A percentile compares a stretch with the other conserved stretches of the same genome.
These are phyloP conservation scores for Mus spretus DNA, from an alignment of 2,797 vertebrate species.

Conservation along the genomic window DNA sequence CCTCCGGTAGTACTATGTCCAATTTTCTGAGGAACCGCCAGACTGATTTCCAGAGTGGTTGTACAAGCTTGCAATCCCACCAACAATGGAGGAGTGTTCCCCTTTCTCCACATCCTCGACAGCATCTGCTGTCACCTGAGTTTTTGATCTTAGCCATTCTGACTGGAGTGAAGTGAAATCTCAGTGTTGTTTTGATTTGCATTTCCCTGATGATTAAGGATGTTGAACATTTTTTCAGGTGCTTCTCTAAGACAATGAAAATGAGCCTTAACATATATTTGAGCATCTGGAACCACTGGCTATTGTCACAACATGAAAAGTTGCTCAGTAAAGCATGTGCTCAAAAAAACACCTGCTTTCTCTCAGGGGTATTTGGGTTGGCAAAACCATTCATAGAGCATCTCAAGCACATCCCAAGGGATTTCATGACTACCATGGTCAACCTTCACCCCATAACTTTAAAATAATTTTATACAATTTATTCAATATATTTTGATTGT, in stretches of 20 bases:
- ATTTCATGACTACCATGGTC: neutral
- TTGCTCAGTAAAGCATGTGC: neutral
- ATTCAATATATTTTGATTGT: neutral
- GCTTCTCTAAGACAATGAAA: neutral
- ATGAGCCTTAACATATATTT: neutral
- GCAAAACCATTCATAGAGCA: neutral
- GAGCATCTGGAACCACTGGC: neutral
- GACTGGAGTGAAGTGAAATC: too few species aligned
- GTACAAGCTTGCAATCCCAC: too few species aligned
- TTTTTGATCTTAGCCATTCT: too few species aligned
- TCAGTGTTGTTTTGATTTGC: too few species aligned
- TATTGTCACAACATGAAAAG: neutral
- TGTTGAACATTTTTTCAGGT: too few species aligned
- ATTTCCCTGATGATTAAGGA: too few species aligned
- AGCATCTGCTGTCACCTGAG: too few species aligned
- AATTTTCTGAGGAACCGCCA: too few species aligned
- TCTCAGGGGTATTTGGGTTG: neutral
- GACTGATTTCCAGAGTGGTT: too few species aligned
- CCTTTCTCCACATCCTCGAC: too few species aligned
- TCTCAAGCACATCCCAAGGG: neutral
- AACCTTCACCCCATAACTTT: neutral
- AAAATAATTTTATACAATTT: neutral
- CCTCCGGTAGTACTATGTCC: too few species aligned
- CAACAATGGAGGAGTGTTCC: too few species aligned
- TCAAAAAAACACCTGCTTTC: neutral